A percentile compares a stretch with the other conserved stretches of the same genome.
Conservation (phyloP, 2,888 invertebrate genomes). For the Sympetrum striolatum region DNA sequence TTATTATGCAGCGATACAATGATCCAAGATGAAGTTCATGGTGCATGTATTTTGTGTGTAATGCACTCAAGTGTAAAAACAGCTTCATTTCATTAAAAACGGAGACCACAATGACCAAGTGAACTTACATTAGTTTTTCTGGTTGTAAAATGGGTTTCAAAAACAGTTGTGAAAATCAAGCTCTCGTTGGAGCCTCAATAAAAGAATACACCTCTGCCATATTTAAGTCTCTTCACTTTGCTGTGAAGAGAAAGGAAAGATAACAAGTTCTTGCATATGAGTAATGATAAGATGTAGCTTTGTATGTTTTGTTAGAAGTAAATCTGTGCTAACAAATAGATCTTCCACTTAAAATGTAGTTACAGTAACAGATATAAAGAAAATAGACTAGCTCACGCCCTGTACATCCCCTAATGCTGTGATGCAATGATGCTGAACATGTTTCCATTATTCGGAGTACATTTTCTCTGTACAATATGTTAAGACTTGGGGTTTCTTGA, state of each 20-base stretch:
- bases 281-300: not conserved
- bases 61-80: slow-evolving; percentile 16
- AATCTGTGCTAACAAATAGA: slow-evolving; percentile 25
- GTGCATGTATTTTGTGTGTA: slow-evolving; percentile 13
- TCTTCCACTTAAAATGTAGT: slow-evolving; percentile 16
- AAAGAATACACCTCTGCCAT: too few relatives aligned
- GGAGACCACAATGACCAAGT: slow-evolving; percentile 4
- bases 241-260: not conserved
- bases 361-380: slow-evolving; percentile 5
- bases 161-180: too few relatives aligned
- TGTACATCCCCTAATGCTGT: slow-evolving; percentile 33
- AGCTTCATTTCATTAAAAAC: not conserved
- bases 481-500: slow-evolving; percentile 22
- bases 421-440: slow-evolving; percentile 39
- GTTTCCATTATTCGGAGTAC: slow-evolving; percentile 28
- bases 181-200: too few relatives aligned
- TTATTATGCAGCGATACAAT: not conserved
- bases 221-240: too few relatives aligned
- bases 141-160: not conserved
- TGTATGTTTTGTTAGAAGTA: slow-evolving; percentile 22
- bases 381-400: slow-evolving; percentile 9
- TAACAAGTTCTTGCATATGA: slow-evolving; percentile 8
- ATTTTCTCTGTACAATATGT: slow-evolving; percentile 39
- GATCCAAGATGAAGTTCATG: not conserved
- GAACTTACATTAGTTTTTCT: not conserved